Evolutionary conservation across 2,797 vertebrate species (phyloP), one percentile per base, ranked within the genome.

Genomic region (Paratrypauchen microcephalus): DNA sequence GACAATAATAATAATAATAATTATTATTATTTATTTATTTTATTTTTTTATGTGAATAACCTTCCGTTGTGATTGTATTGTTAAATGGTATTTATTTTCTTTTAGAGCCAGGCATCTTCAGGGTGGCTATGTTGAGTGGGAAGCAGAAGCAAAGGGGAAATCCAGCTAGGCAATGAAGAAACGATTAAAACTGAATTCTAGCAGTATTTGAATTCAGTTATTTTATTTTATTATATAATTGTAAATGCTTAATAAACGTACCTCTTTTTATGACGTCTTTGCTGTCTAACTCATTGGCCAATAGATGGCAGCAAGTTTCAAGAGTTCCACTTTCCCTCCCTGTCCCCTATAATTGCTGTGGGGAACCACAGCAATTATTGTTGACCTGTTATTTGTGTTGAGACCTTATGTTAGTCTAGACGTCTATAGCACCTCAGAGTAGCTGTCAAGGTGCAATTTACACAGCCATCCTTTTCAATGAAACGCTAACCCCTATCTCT

Each of bases 91-190:
- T 65, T 12, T 66, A 59, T 60, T n/a, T 30, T 78, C 39, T 55
- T 50, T 30, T 64, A 93, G 93, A 82, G 86, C 76, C 1, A 87
- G 87, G 36, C 93, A 94, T 83, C 92, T 84, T 57, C 75, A 86
- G 79, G 92, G 92, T 63, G 92, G 93, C 2, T 94, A 90, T 80
- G 66, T 0, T 0, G 91, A 93, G 64, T 94, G 93, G 93, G 85
- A 66, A 2, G 64, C 85, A n/a, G 69, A 47, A 77, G 74, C 74
- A 68, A 77, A 86, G 18, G 87, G 68, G 86, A 15, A 23, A 69
- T 0, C 1, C 47, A 65, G 9, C 26, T 65, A 50, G 45, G 15
- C 19, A 4, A 23, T 18, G 26, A 57, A 12, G 23, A 56, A 56
- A 24, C 23, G 13, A 24, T 64, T 47, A 72, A 82, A 83, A 16